Evolutionary conservation across 1,140 invertebrate species (phyloP), one percentile per base, ranked within the genome.

Genomic region (Arctopsyche grandis): DNA sequence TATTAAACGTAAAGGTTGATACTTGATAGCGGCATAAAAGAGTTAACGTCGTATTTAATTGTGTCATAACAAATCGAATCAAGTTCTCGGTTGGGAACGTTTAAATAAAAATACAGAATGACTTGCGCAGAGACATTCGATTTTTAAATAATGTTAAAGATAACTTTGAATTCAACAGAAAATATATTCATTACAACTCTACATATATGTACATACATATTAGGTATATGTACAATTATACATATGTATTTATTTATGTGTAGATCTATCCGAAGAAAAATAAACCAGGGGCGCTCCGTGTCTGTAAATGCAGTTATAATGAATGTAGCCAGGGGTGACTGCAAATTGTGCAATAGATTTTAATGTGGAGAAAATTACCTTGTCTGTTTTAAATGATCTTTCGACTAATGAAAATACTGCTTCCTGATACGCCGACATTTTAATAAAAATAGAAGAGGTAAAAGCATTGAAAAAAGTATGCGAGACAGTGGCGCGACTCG

Each of bases 271-370:
- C 29, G 29, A 38, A 73, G 48, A 48, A 52, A 52, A 52, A 48
- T 22, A 75, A 52, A 48, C 52, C 38, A 5, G 9, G 10, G 21
- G 22, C 69, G 70, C 29, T 4, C 29, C 29, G 29, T 38, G 29
- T 24, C 19, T 21, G 58, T 58, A 76, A 76, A 76, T 76, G 74
- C 74, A 38, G 74, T 76, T 76, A 63, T 76, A 76, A 76, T 76
- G 58, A 60, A 46, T 29, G 52, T 21, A 14, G 19, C 56, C 52
- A 24, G 21, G 73, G 74, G 74, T 56, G 74, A 76, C 56, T 38
- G 74, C 74, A 60, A 24, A 76, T 76, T 76, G 74, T 76, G 74
- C 74, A 76, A 76, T 76, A 76, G 74, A 76, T 56, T 76, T 76
- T 76, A 76, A 76, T 76, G 74, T 29, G 58, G 52, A 76, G 74